Percentiles rank a stretch among this genome's conserved stretches.
Conservation (phyloP, 2,113 vertebrate genomes). For the Chinchilla lanigera region DNA sequence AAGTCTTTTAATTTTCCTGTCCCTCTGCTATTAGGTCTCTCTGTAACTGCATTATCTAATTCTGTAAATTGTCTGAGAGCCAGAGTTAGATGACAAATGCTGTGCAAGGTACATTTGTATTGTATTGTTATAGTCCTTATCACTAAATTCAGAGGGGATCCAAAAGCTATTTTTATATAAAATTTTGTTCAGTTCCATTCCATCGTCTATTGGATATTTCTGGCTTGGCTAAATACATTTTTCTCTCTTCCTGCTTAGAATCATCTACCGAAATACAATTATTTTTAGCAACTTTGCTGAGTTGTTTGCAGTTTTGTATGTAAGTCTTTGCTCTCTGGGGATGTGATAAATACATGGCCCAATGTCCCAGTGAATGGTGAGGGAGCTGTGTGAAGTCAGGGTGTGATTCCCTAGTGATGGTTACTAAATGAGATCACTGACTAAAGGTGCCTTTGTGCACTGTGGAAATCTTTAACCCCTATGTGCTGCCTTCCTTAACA, state of each 20-base stretch:
- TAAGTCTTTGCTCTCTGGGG: slow-evolving; percentile 43
- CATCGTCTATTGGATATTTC: slow-evolving; percentile 57
- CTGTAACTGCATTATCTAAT: slow-evolving; percentile 42
- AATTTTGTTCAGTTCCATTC: slow-evolving; percentile 45
- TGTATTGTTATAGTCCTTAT: background rate
- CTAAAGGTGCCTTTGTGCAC: slow-evolving; percentile 53
- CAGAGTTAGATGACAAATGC: slow-evolving; percentile 62
- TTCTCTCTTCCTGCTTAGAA: slow-evolving; percentile 63
- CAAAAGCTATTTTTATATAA: slow-evolving; percentile 60
- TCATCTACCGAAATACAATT: slow-evolving; percentile 55
- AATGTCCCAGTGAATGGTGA: slow-evolving; percentile 8
- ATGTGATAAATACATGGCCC: slow-evolving; percentile 65
- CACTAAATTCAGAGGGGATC: slow-evolving; percentile 65
- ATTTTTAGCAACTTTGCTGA: slow-evolving; percentile 75
- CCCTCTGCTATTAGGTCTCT: slow-evolving; percentile 48
- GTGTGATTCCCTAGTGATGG: slow-evolving; percentile 59
- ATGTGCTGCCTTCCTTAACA: background rate
- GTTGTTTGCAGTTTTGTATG: slow-evolving; percentile 63
- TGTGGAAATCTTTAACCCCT: slow-evolving; percentile 58
- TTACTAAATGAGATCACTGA: slow-evolving; percentile 59
- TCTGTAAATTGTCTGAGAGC: slow-evolving; percentile 50
- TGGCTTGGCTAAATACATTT: slow-evolving; percentile 66
- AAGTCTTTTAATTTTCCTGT: slow-evolving; percentile 70
- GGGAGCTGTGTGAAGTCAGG: slow-evolving; percentile 64
- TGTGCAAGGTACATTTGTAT: slow-evolving; percentile 24